Evolutionary conservation across 2,113 vertebrate species (phyloP), one percentile per base, ranked within the genome.

Genomic region (Nestor notabilis): DNA sequence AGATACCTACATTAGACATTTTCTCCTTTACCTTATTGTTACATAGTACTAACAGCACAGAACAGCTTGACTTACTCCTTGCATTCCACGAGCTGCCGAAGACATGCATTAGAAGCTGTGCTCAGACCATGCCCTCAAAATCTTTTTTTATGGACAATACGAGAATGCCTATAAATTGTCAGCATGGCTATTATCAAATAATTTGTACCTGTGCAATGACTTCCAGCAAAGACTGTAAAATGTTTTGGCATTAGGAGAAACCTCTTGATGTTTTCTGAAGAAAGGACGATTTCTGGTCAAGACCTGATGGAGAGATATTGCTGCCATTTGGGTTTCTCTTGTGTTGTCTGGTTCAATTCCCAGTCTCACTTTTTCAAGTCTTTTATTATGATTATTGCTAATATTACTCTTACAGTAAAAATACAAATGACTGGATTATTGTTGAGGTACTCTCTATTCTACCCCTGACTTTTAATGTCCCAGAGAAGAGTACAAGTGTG

Each of bases 211-310:
- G 23, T 76, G 41, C 52, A 84, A 20, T 79, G 52, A 89, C 65
- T 94, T 93, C 70, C 77, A 94, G 72, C 49, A 76, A 94, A 89
- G n/a, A 58, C 58, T 91, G 18, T 58, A 89, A 89, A 93, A 81
- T 53, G 64, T 28, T 95, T 78, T 86, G 72, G 24, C 69, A 61
- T 61, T 90, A 72, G 84, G 52, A 52, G 56, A 89, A 84, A 10
- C 9, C 31, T 80, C 58, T 90, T 77, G 60, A 1, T 82, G 61
- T 89, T 91, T 87, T 50, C 61, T 85, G 69, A 87, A 37, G 43
- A 70, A 92, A 75, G 37, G 82, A 17, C 39, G 76, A 11, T 81
- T 92, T 87, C 77, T 87, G 83, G 31, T 65, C 77, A 91, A 44
- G 44, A 72, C 24, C 58, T 49, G 63, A 5, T 52, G 18, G 41